Evolutionary conservation across 2,888 invertebrate genomes (phyloP).

Genomic region (Brachypalpus laphriformis): DNA sequence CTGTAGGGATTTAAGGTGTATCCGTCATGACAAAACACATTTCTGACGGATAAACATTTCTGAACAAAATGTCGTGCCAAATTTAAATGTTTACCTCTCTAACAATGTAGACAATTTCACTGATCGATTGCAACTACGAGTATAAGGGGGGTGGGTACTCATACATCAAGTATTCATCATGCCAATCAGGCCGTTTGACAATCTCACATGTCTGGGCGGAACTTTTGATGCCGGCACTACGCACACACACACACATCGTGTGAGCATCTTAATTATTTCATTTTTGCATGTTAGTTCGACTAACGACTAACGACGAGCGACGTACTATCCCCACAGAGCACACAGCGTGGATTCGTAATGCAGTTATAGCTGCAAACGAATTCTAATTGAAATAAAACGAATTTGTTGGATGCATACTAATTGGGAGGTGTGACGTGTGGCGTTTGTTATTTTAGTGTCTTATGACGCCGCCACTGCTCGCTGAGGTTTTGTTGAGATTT

Average conservation of each 20-base stretch:
- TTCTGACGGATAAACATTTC: neutral
- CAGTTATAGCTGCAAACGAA: slow-evolving; percentile 34
- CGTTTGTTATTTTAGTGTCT: slow-evolving; percentile 45
- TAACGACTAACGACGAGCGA: slow-evolving; percentile 20
- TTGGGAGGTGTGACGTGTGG: slow-evolving; percentile 60
- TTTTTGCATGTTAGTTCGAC: slow-evolving; percentile 37
- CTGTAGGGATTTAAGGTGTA: neutral
- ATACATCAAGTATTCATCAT: slow-evolving; percentile 35
- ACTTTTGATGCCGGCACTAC: slow-evolving; percentile 27
- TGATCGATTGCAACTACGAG: slow-evolving; percentile 5
- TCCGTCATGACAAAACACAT: neutral
- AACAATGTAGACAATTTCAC: slow-evolving; percentile 1
- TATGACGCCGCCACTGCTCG: slow-evolving; percentile 5
- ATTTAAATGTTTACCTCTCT: no score
- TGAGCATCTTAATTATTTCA: slow-evolving; percentile 60
- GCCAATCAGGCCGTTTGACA: slow-evolving; percentile 51
- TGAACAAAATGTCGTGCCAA: neutral
- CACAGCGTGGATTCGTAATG: slow-evolving; percentile 26
- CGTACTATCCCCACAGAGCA: neutral
- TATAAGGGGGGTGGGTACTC: slow-evolving; percentile 8
- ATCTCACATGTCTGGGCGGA: slow-evolving; percentile 1
- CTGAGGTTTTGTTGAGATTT: slow-evolving; percentile 5
- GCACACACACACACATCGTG: neutral
- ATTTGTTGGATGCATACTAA: slow-evolving; percentile 67
- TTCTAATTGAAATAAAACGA: slow-evolving; percentile 62